Evolutionary conservation across 1,140 invertebrate genomes (phyloP).

Genomic region (Penaeus indicus): DNA sequence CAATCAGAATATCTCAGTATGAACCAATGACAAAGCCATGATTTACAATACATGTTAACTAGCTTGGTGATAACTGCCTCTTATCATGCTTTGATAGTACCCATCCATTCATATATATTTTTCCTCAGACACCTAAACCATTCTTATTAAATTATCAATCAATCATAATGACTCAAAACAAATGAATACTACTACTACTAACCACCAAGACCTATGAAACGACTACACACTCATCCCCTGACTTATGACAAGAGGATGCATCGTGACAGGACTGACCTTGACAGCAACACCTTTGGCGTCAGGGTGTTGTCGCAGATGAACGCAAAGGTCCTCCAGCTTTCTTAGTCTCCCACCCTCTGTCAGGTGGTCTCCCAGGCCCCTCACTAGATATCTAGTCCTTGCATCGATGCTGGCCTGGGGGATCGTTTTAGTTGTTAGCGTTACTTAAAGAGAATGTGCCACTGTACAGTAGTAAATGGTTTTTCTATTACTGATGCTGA

Average conservation of each 20-base stretch:
- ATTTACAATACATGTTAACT: no score
- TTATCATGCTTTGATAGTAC: no score
- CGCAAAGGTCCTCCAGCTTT: constrained; percentile 78
- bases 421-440: background rate
- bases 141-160: no score
- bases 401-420: constrained; percentile 71
- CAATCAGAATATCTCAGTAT: no score
- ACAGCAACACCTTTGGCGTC: constrained; percentile 79
- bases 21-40: no score
- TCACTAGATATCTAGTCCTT: constrained; percentile 79
- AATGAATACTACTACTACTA: no score
- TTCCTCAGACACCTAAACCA: no score
- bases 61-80: no score
- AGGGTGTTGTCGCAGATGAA: constrained; percentile 80
- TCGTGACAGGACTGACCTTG: constrained; percentile 73
- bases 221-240: background rate
- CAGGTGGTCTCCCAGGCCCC: constrained; percentile 76
- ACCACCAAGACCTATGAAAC: background rate
- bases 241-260: background rate
- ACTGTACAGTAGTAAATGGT: background rate
- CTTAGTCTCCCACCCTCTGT: constrained; percentile 75
- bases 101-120: no score
- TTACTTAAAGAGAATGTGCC: background rate
- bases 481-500: background rate
- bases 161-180: no score